Conservation (phyloP, 1,140 invertebrate species). For the Prorops nasuta region DNA sequence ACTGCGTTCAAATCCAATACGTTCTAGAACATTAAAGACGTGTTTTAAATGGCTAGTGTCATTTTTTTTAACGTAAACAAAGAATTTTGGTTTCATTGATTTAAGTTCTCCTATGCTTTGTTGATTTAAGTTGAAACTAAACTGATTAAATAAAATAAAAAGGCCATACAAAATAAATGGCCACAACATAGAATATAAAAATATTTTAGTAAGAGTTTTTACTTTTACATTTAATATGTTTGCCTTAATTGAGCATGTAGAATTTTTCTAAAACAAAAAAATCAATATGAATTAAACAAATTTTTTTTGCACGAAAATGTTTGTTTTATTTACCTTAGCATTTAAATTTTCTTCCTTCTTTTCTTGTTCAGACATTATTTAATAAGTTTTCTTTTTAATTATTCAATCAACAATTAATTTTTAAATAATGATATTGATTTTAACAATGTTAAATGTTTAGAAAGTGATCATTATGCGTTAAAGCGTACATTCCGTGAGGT, state of each 20-base stretch:
- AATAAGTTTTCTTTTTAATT: too few species aligned
- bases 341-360: too few species aligned
- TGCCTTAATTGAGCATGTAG: neutral
- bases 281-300: neutral
- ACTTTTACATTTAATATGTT: slow-evolving; percentile 32
- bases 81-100: slow-evolving; percentile 47
- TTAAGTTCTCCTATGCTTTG: slow-evolving; percentile 9
- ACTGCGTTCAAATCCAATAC: slow-evolving; percentile 69
- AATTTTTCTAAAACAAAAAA: neutral
- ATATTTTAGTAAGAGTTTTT: slow-evolving; percentile 29
- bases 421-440: too few species aligned
- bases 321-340: too few species aligned
- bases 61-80: slow-evolving; percentile 58
- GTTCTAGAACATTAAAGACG: slow-evolving; percentile 71
- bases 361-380: too few species aligned
- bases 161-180: slow-evolving; percentile 34
- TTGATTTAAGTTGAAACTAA: slow-evolving; percentile 20
- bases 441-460: too few species aligned
- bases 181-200: slow-evolving; percentile 26
- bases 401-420: too few species aligned
- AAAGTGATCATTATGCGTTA: too few species aligned
- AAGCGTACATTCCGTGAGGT: too few species aligned
- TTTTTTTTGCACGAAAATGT: too few species aligned
- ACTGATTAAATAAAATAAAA: slow-evolving; percentile 26
- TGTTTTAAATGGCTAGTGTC: slow-evolving; percentile 74